Percentiles rank a stretch among this genome's conserved stretches.
phyloP scores from a whole-genome alignment of 2,888 invertebrate genomes.

The Hypena proboscidalis region DNA sequence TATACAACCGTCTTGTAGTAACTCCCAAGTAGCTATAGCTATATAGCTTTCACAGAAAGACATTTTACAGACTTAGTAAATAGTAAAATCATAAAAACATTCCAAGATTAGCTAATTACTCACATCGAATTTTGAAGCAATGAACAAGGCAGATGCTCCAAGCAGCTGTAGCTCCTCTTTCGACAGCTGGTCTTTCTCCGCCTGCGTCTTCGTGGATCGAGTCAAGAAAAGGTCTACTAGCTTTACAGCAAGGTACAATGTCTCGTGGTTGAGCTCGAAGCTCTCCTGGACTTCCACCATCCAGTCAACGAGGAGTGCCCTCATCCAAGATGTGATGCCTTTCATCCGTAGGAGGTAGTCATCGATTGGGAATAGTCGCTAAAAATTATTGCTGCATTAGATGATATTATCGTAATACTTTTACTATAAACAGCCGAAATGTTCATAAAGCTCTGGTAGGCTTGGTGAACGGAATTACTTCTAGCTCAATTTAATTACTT shows the following conservation, averaged over 20 bases:
- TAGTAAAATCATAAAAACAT: too few relatives aligned
- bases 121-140: conserved; percentile 98
- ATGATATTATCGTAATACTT: background rate
- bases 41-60: too few relatives aligned
- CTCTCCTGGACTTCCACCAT: conserved; percentile 99
- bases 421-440: too few relatives aligned
- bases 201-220: conserved; percentile 57
- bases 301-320: conserved; percentile 98
- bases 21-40: too few relatives aligned
- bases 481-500: too few relatives aligned
- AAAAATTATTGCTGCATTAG: conserved; percentile 30
- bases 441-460: too few relatives aligned
- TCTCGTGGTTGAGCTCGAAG: conserved; percentile 99
- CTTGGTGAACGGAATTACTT: too few relatives aligned
- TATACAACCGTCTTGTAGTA: too few relatives aligned
- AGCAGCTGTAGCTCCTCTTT: conserved; percentile 96
- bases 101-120: conserved; percentile 61
- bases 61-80: too few relatives aligned
- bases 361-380: conserved; percentile 88
- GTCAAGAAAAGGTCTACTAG: conserved; percentile 95
- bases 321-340: conserved; percentile 93
- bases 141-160: conserved; percentile 96
- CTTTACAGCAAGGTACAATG: conserved; percentile 98
- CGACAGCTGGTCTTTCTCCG: conserved; percentile 84
- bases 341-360: conserved; percentile 94